Conservation (phyloP, 1,140 invertebrate genomes). For the Dendroctonus ponderosae region DNA sequence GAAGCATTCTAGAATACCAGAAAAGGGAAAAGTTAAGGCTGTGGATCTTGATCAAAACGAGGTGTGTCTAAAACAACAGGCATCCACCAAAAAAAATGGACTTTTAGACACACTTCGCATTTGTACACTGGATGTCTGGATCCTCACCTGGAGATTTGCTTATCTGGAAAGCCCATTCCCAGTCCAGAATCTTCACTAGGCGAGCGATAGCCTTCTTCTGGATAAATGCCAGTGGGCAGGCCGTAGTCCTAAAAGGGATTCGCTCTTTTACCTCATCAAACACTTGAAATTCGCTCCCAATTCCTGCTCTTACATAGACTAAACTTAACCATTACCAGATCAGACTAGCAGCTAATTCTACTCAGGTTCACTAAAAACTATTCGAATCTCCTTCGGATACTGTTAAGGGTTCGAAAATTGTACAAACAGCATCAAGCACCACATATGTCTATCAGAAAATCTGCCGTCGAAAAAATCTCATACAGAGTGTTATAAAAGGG, state of each 20-base stretch:
- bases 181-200: slow-evolving; percentile 82
- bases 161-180: slow-evolving; percentile 70
- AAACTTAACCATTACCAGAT: too few species aligned
- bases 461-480: slow-evolving; percentile 13
- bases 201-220: slow-evolving; percentile 63
- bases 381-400: neutral
- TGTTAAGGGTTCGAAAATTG: neutral
- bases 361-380: too few species aligned
- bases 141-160: slow-evolving; percentile 44
- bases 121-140: neutral
- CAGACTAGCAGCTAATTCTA: too few species aligned
- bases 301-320: too few species aligned
- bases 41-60: too few species aligned
- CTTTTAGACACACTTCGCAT: neutral
- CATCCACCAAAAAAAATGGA: slow-evolving; percentile 19
- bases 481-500: too few species aligned
- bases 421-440: slow-evolving; percentile 45
- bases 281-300: too few species aligned
- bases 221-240: slow-evolving; percentile 49
- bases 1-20: slow-evolving; percentile 44
- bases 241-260: slow-evolving; percentile 51
- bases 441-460: slow-evolving; percentile 49
- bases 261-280: neutral
- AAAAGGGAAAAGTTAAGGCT: too few species aligned
- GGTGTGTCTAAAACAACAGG: too few species aligned